Percentiles rank a stretch among this genome's conserved stretches.
phyloP scores from a whole-genome alignment of 2,113 vertebrate species.

The Tachuris rubrigastra region DNA sequence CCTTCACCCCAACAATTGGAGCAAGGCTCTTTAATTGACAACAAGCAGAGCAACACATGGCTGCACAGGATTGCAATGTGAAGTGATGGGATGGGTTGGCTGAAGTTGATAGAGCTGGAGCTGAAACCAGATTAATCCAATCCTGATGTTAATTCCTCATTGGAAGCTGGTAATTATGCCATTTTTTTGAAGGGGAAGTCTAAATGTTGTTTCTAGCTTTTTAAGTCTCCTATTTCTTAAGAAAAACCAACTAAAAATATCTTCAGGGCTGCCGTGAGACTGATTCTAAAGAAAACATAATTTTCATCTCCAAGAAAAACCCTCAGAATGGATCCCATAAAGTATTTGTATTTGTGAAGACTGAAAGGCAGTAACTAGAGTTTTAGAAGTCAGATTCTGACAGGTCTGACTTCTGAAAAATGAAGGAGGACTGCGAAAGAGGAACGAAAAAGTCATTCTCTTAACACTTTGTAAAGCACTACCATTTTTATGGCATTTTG shows the following conservation, averaged over 20 bases:
- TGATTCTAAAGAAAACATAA: constrained; percentile 18
- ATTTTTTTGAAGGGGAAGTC: neutral
- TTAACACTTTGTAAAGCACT: neutral
- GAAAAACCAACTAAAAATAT: neutral
- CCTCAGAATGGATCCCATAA: neutral
- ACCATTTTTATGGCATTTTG: neutral
- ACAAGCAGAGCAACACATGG: neutral
- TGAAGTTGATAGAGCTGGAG: neutral
- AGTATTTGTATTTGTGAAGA: neutral
- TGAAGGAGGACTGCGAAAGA: neutral
- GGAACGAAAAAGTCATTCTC: neutral
- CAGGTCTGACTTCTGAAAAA: neutral
- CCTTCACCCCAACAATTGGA: neutral
- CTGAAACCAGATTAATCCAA: neutral
- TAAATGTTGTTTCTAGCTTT: neutral
- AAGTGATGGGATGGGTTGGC: neutral
- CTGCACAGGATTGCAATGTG: fast-evolving
- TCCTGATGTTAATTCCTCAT: neutral
- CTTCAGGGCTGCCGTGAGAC: neutral
- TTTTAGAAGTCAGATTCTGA: neutral
- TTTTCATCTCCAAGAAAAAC: constrained; percentile 22
- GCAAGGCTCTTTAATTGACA: neutral
- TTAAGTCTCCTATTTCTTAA: neutral
- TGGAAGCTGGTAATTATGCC: neutral
- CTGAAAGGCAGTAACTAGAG: neutral